Percentiles rank a stretch among this genome's conserved stretches.
Conservation (phyloP, 1,140 invertebrate genomes). For the Helicoverpa zea region DNA sequence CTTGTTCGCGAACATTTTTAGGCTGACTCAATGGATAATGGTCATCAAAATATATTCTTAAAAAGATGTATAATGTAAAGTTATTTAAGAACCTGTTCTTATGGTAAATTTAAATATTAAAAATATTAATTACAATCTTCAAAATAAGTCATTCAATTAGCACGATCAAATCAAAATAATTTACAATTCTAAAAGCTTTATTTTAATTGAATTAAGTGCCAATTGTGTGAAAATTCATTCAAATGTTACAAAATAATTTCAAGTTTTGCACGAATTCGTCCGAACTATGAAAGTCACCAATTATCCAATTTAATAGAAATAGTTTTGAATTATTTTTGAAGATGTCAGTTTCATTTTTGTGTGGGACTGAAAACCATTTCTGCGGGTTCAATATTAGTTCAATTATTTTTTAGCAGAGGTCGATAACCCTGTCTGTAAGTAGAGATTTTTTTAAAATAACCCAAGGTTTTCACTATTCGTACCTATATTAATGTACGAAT, state of each 20-base stretch:
- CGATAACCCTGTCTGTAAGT: too few species aligned
- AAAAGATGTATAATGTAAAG: constrained; percentile 53
- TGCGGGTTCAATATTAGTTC: too few species aligned
- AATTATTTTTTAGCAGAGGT: too few species aligned
- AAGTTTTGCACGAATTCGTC: constrained; percentile 18
- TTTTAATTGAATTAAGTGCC: constrained; percentile 35
- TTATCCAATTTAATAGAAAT: constrained; percentile 1
- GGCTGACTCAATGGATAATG: constrained; percentile 73
- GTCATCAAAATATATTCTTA: constrained; percentile 67
- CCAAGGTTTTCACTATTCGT: not conserved
- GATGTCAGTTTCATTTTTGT: not conserved
- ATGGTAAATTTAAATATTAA: not conserved
- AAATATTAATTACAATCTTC: not conserved
- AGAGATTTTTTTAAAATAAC: too few species aligned
- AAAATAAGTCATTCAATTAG: not conserved
- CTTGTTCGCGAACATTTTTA: constrained; percentile 81
- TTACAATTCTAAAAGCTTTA: constrained; percentile 17
- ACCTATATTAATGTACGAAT: not conserved
- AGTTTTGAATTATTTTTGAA: not conserved
- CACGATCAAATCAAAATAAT: not conserved
- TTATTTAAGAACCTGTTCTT: not conserved
- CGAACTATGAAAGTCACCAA: constrained; percentile 35
- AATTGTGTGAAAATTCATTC: constrained; percentile 33
- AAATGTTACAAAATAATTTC: constrained; percentile 40
- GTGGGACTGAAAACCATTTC: not conserved